Evolutionary conservation across 2,797 vertebrate species (phyloP), one percentile per base, ranked within the genome.

Genomic region (Mormyrus hasselquistii): DNA sequence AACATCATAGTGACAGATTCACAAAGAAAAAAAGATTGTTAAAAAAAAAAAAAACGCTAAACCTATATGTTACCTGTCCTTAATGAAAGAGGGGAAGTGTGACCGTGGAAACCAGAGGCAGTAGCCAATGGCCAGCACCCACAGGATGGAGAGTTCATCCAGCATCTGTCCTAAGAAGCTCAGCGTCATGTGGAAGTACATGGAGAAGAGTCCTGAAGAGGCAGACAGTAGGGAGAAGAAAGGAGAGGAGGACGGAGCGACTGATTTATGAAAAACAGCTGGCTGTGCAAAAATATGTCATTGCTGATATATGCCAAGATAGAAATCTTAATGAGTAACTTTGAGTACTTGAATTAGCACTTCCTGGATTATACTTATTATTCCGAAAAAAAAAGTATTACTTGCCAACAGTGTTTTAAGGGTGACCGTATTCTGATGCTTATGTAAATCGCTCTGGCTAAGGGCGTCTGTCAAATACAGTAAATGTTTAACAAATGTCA

Each of bases 101-200:
- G 91, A 94, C 19, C 93, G 94, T 0, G 98, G 98, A 89, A 98
- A 95, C 98, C 98, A 99, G 50, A 97, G 89, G 2, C 96, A 90
- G 59, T 99, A 99, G 10, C 96, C 93, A 0, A 94, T 86, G 0
- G 96, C 96, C 93, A 99, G 89, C 0, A 97, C 93, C 98, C 98
- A 99, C 86, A 99, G 94, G 93, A 99, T 99, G 34, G 98, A 96
- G 73, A 99, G 93, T 90, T 99, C 98, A 0, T 99, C 98, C 92
- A 99, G 91, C 94, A 99, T 95, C 93, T 99, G 98, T 9, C 98
- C 98, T 62, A 97, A 90, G 0, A 98, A 98, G 92, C 98, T 99
- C 29, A 99, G 95, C 0, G 98, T 99, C 97, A 97, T 97, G 95
- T 99, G 98, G 91, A 98, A 99, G 91, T 99, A 99, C 0, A 92